Conservation (phyloP, 2,888 invertebrate genomes). For the Barypeithes pellucidus region DNA sequence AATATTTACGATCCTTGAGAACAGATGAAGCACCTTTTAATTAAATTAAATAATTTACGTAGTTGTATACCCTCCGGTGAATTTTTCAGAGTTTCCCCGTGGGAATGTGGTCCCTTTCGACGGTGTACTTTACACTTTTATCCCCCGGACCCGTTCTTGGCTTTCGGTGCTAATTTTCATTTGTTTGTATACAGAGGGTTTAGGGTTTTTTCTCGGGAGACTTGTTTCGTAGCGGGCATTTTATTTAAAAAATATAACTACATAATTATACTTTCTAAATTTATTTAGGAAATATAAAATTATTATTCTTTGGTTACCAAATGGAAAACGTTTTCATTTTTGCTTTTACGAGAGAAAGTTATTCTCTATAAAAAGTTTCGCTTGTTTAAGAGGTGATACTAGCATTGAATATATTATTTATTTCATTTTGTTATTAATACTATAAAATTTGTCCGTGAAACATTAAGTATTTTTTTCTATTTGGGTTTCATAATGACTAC, state of each 20-base stretch:
- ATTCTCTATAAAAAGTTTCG: too few relatives aligned
- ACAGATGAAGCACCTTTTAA: constrained; percentile 62
- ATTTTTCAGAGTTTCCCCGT: constrained; percentile 41
- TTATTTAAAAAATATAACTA: not conserved
- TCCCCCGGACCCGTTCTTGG: constrained; percentile 28
- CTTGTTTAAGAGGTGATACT: too few relatives aligned
- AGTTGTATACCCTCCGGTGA: constrained; percentile 48
- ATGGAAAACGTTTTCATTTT: too few relatives aligned
- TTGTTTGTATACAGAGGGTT: constrained; percentile 11
- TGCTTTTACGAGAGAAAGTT: too few relatives aligned
- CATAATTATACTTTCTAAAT: too few relatives aligned
- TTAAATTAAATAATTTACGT: constrained; percentile 68
- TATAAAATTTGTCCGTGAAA: too few relatives aligned
- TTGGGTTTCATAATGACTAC: too few relatives aligned
- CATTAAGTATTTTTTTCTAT: too few relatives aligned
- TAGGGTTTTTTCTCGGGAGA: not conserved
- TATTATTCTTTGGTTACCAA: too few relatives aligned
- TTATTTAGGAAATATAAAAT: too few relatives aligned
- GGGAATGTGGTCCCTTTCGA: constrained; percentile 35
- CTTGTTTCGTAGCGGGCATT: not conserved
- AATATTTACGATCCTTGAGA: constrained; percentile 55
- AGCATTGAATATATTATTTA: too few relatives aligned
- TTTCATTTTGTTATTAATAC: too few relatives aligned
- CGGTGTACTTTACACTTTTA: constrained; percentile 32
- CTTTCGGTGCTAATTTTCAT: constrained; percentile 24